A percentile compares a stretch with the other conserved stretches of the same genome.
These are phyloP conservation scores for Athalia circularis DNA, from an alignment of 2,888 invertebrate species.

Conservation along the genomic window DNA sequence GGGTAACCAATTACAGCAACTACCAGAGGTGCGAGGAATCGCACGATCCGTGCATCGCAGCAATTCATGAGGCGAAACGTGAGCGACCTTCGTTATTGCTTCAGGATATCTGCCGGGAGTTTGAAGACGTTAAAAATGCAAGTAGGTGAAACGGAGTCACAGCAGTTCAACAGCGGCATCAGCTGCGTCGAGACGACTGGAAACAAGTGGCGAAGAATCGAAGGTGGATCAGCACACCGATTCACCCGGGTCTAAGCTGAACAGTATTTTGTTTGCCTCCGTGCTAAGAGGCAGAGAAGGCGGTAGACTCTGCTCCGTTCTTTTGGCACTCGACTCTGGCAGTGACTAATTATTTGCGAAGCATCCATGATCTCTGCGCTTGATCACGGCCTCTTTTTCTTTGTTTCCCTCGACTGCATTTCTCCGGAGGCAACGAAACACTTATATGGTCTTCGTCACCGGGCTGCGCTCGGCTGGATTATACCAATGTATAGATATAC, in stretches of 20 bases:
- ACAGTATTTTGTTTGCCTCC: constrained; percentile 12
- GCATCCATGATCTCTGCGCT: constrained; percentile 60
- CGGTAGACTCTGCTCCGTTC: constrained; percentile 14
- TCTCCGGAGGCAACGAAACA: constrained; percentile 71
- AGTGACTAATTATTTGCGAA: constrained; percentile 72
- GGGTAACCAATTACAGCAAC: neutral
- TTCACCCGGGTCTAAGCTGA: neutral
- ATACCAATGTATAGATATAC: constrained; percentile 49
- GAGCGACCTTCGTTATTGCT: no score
- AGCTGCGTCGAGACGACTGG: no score
- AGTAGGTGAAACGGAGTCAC: no score
- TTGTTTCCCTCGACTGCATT: constrained; percentile 67
- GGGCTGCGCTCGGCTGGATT: constrained; percentile 65
- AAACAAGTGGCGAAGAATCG: neutral
- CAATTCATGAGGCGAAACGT: no score
- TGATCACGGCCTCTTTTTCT: constrained; percentile 56
- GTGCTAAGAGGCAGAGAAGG: constrained; percentile 11
- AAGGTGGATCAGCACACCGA: neutral
- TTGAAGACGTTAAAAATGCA: no score
- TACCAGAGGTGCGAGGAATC: neutral
- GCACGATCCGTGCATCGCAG: neutral
- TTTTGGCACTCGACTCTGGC: constrained; percentile 57
- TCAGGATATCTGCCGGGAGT: no score
- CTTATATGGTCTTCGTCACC: constrained; percentile 74
- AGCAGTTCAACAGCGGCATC: no score